Conservation (phyloP, 2,113 vertebrate species). For the Sminthopsis crassicaudata region DNA sequence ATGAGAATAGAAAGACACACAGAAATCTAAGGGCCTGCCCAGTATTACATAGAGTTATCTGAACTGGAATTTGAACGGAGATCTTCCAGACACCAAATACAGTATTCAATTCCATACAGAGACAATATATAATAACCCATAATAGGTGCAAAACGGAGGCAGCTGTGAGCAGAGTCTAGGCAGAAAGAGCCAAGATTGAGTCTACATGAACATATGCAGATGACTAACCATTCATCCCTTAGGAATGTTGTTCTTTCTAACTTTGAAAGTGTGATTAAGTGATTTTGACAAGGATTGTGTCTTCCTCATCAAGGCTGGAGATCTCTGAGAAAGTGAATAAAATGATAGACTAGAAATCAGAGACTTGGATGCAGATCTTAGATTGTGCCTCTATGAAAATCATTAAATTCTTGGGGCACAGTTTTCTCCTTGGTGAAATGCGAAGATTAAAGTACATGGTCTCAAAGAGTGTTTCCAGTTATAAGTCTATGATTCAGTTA, state of each 20-base stretch:
- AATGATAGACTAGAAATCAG: not conserved
- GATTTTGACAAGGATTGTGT: not conserved
- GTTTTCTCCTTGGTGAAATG: not conserved
- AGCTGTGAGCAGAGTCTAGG: not conserved
- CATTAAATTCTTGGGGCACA: not conserved
- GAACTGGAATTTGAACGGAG: not conserved
- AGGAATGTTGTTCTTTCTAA: not conserved
- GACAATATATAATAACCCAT: not conserved
- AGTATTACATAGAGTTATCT: not conserved
- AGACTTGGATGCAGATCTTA: not conserved
- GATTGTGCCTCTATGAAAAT: not conserved
- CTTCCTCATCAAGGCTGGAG: not conserved
- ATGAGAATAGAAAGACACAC: not conserved
- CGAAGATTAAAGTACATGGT: not conserved
- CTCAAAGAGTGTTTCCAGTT: not conserved
- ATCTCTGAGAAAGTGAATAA: not conserved
- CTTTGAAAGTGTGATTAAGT: not conserved
- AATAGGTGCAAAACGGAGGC: not conserved
- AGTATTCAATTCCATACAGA: not conserved
- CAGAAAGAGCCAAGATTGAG: not conserved
- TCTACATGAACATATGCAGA: not conserved
- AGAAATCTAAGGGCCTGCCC: slow-evolving; percentile 19
- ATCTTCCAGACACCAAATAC: not conserved
- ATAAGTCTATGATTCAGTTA: not conserved
- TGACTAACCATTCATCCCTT: not conserved